Percentiles rank a stretch among this genome's conserved stretches.
phyloP scores from a whole-genome alignment of 2,888 invertebrate species.

The Danaus chrysippus region DNA sequence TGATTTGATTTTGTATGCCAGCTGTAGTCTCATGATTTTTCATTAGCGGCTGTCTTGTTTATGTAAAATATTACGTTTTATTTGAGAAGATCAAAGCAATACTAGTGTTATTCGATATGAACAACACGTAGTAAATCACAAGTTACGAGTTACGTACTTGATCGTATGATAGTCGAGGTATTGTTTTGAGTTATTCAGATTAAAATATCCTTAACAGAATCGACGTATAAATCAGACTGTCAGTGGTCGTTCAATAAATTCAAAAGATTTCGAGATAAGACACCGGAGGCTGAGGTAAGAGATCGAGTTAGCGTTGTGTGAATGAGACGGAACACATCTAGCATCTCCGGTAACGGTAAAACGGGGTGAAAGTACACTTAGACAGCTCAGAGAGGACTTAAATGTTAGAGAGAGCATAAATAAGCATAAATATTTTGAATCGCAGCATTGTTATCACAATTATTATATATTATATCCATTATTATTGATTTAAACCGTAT shows the following conservation, averaged over 20 bases:
- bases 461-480: not conserved
- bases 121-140: not conserved
- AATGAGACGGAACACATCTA: slow-evolving; percentile 45
- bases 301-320: slow-evolving; percentile 44
- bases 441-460: slow-evolving; percentile 2
- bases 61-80: slow-evolving; percentile 11
- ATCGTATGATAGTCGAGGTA: slow-evolving; percentile 31
- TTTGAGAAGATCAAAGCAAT: not conserved
- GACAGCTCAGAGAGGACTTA: slow-evolving; percentile 41
- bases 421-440: slow-evolving; percentile 16
- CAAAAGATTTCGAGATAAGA: slow-evolving; percentile 50
- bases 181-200: slow-evolving; percentile 45
- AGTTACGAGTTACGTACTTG: not conserved
- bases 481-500: not conserved
- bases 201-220: slow-evolving; percentile 43
- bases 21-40: slow-evolving; percentile 14
- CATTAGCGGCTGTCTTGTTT: slow-evolving; percentile 4
- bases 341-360: slow-evolving; percentile 61
- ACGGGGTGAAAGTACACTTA: slow-evolving; percentile 64
- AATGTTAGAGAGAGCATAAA: too few species aligned
- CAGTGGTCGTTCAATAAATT: slow-evolving; percentile 49
- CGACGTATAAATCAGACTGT: slow-evolving; percentile 52
- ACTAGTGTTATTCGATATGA: not conserved
- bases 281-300: slow-evolving; percentile 45
- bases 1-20: slow-evolving; percentile 20